Conservation (phyloP, 1,140 invertebrate genomes). For the Diorhabda sublineata region DNA sequence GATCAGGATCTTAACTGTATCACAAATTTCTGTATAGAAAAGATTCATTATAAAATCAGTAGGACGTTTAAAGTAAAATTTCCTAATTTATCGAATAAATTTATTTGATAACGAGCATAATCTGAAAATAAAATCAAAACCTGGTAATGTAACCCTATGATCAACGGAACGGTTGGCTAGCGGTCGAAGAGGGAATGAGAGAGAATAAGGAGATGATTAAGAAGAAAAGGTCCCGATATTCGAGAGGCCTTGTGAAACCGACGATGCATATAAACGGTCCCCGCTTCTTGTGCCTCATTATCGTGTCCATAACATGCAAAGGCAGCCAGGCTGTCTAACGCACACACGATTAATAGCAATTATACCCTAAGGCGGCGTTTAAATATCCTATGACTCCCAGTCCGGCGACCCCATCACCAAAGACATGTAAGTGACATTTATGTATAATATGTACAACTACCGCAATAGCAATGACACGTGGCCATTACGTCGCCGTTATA, state of each 20-base stretch:
- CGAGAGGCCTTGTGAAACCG: slow-evolving; percentile 6
- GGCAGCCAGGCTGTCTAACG: slow-evolving; percentile 36
- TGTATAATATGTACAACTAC: slow-evolving; percentile 30
- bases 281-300: slow-evolving; percentile 36
- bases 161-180: background rate
- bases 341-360: slow-evolving; percentile 42
- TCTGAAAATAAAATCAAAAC: slow-evolving; percentile 5
- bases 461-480: slow-evolving; percentile 19
- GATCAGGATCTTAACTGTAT: too few species aligned
- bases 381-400: slow-evolving; percentile 35
- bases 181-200: background rate
- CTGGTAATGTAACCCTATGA: slow-evolving; percentile 7
- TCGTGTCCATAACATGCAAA: slow-evolving; percentile 42
- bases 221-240: slow-evolving; percentile 15
- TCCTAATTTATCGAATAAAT: background rate
- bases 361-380: slow-evolving; percentile 40
- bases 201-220: slow-evolving; percentile 4
- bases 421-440: slow-evolving; percentile 40
- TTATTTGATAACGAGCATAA: background rate
- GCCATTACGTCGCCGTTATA: slow-evolving; percentile 13
- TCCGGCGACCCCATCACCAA: slow-evolving; percentile 24
- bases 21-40: too few species aligned
- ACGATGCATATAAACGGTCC: slow-evolving; percentile 24
- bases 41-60: background rate
- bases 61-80: background rate